Percentiles rank a stretch among this genome's conserved stretches.
Conservation (phyloP, 2,888 invertebrate genomes). For the Abrostola triplasia region DNA sequence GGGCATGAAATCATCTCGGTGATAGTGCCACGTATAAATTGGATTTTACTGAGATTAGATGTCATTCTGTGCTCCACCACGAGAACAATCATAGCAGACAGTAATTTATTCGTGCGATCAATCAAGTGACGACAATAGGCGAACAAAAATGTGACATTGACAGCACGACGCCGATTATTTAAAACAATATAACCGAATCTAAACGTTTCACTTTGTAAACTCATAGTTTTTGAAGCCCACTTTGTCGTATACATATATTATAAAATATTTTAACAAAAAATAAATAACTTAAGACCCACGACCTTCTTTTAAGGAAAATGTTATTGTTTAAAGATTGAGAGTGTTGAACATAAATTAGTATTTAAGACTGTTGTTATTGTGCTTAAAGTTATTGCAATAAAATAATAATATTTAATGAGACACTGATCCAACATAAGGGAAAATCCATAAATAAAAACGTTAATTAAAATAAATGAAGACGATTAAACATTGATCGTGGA, state of each 20-base stretch:
- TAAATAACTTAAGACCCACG: slow-evolving; percentile 71
- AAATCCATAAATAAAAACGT: slow-evolving; percentile 67
- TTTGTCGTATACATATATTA: slow-evolving; percentile 47
- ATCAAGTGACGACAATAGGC: slow-evolving; percentile 59
- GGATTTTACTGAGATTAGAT: slow-evolving; percentile 45
- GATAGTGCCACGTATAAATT: slow-evolving; percentile 40
- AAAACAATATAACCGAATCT: slow-evolving; percentile 59
- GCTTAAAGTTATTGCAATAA: slow-evolving; percentile 63
- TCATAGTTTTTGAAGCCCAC: slow-evolving; percentile 71
- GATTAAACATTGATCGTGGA: slow-evolving; percentile 70
- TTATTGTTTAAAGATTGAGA: slow-evolving; percentile 65
- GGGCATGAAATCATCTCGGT: slow-evolving; percentile 44
- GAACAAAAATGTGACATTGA: slow-evolving; percentile 76
- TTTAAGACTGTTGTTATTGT: slow-evolving; percentile 67
- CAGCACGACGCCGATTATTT: slow-evolving; percentile 66
- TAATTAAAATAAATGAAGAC: slow-evolving; percentile 65
- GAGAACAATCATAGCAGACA: slow-evolving; percentile 45
- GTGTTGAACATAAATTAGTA: slow-evolving; percentile 68
- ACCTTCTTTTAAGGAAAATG: slow-evolving; percentile 70
- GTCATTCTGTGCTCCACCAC: slow-evolving; percentile 33
- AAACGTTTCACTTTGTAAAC: slow-evolving; percentile 51
- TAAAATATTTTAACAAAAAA: slow-evolving; percentile 59
- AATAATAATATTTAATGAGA: slow-evolving; percentile 68
- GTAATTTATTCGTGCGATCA: slow-evolving; percentile 56
- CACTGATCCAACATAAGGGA: slow-evolving; percentile 72